Conservation (phyloP, 2,113 vertebrate genomes). For the Gnathonemus echidnorhynchus region DNA sequence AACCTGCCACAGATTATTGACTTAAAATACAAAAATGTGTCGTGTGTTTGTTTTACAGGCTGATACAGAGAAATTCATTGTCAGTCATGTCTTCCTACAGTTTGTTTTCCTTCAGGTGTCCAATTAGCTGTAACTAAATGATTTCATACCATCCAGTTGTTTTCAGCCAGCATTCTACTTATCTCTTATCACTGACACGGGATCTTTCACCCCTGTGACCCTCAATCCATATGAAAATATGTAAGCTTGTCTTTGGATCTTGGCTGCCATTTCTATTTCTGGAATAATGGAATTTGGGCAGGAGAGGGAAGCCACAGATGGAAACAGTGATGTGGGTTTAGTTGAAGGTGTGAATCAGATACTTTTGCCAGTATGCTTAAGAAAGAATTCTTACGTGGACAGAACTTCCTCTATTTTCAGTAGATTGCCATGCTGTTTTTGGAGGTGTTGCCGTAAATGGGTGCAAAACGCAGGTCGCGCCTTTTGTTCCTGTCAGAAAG, state of each 20-base stretch:
- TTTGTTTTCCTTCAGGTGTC: not conserved
- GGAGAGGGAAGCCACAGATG: not conserved
- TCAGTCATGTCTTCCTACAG: not conserved
- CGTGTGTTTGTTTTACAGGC: not conserved
- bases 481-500: constrained; percentile 40
- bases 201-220: not conserved
- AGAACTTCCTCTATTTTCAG: constrained; percentile 14
- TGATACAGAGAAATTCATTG: not conserved
- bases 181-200: not conserved
- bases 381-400: not conserved
- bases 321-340: not conserved
- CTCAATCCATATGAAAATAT: not conserved
- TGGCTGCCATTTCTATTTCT: not conserved
- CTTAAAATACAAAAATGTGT: not conserved
- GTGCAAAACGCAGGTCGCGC: constrained; percentile 34
- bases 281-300: not conserved
- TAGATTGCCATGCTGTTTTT: constrained; percentile 27
- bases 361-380: not conserved
- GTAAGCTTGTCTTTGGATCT: not conserved
- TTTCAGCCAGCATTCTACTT: not conserved
- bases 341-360: not conserved
- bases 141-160: not conserved
- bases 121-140: not conserved
- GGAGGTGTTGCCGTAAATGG: constrained; percentile 25
- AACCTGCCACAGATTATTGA: not conserved